Evolutionary conservation across 2,113 vertebrate species (phyloP).

Genomic region (Tretioscincus oriximinensis): DNA sequence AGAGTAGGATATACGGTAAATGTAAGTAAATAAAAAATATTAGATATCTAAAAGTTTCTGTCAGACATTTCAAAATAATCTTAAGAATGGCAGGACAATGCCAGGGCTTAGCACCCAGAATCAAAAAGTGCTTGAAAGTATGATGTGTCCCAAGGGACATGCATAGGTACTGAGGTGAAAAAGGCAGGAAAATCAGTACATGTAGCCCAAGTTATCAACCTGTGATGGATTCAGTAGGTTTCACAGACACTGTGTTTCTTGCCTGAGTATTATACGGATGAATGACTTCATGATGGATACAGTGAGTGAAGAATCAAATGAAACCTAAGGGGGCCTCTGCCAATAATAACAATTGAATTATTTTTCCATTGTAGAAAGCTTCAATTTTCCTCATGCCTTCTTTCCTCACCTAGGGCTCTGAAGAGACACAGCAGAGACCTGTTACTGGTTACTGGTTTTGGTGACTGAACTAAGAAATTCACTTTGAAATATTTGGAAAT

Average conservation of each 20-base stretch:
- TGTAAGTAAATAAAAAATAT: too few relatives aligned
- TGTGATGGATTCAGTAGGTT: background rate
- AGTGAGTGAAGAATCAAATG: background rate
- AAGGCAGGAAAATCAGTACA: background rate
- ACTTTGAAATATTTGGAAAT: background rate
- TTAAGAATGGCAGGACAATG: too few relatives aligned
- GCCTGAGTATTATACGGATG: background rate
- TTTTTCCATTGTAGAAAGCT: background rate
- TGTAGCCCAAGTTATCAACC: background rate
- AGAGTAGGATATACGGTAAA: too few relatives aligned
- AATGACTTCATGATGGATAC: background rate
- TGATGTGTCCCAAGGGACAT: too few relatives aligned
- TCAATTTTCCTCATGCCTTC: background rate
- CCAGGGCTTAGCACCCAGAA: too few relatives aligned
- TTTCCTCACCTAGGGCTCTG: background rate
- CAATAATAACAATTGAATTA: background rate
- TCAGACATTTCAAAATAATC: too few relatives aligned
- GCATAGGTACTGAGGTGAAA: too few relatives aligned
- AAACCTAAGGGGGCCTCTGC: background rate
- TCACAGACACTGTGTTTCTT: background rate
- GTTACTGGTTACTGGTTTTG: background rate
- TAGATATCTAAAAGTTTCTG: too few relatives aligned
- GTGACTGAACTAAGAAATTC: too few relatives aligned
- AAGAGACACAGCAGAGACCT: background rate
- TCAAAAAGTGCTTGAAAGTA: too few relatives aligned